Evolutionary conservation across 92 coral and sea anemone species (phyloP), one percentile per base, ranked within the genome.

Genomic region (Phenganax stokvisi): DNA sequence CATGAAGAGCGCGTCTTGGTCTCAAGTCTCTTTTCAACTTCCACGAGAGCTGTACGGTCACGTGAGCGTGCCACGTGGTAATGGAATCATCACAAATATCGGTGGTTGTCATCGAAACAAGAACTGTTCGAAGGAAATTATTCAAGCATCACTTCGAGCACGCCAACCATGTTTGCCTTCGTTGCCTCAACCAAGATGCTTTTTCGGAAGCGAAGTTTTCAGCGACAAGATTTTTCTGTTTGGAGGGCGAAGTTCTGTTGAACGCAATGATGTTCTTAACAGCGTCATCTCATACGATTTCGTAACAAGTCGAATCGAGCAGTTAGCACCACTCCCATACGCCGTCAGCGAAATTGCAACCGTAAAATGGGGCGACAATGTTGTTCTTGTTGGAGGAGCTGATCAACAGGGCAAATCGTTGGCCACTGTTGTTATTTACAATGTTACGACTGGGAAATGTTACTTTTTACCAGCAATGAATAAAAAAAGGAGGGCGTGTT

Each of bases 261-360:
- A 67, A 67, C 72, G 52, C 51, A 67, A 0, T 4, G 2, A 2
- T 62, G 17, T 51, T 61, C 54, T 59, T 12, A 71, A 30, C 52
- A 58, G 70, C 51, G 81, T 77, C 28, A 31, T 77, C 16, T 31
- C 64, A 52, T 59, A 56, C 60, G 81, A 59, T n/a, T 10, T 61
- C 11, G 12, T 12, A 30, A 59, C n/a, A 16, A 55, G 31, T 12
- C 6, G 37, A 0, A 10, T 27, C 7, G 37, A 59, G 51, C 54
- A 58, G 30, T 12, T 77, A 71, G 70, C 81, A 30, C 17, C 71
- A 6, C 53, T 77, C 8, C 69, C 69, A 25, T 77, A 57, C 57
- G 37, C 81, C 9, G 56, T 77, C 17, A 28, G 81, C 29, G 81
- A 37, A 9, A 77, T 77, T 69, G 81, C 81, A 58, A 77, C 81